Base-by-base conservation (phyloP, 2,888 invertebrate species). In the Icerya purchasi region DNA sequence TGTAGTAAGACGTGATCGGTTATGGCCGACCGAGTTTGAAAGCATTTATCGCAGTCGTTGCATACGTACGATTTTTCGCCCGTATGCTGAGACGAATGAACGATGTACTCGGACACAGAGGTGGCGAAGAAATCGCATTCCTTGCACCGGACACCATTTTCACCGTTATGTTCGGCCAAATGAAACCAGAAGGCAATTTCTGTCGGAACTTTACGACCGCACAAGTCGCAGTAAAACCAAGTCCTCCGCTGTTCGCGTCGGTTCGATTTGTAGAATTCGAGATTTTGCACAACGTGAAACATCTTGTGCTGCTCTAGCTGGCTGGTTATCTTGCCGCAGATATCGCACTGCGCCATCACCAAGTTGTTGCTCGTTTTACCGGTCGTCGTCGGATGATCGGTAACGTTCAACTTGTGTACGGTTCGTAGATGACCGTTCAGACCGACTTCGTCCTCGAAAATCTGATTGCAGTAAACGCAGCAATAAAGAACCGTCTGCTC, bases 1-100 rank as follows among this genome's bases (percentile, higher is more conserved):
- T 60, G 60, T 18, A 60, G 55, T 50, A 60, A 52, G 36, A 60
- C 60, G 60, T 60, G 60, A 22, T 60, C 60, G 14, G 56, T 55
- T 20, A 60, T 60, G 2, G 60, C 60, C 19, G 60, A 60, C 5
- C 60, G 23, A 18, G 60, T 60, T 24, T 55, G 56, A 18, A 60
- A 60, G 49, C 60, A 60, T 36, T 60, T 60, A 10, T 56, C 56
- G 56, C 60, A 60, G 19, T 60, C 56, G 53, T 60, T 60, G 22
- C 60, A 60, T 18, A 60, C 56, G 56, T 55, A 60, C n/a, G 55
- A 56, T 23, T 56, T 55, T 49, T 56, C 56, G 56, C 60, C 60
- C 14, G 60, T 60, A 23, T 60, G 60, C 22, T 50, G 23, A 19
- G 60, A 55, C 2, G 53, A 25, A 14, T 60, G 60, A 53, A 60